Evolutionary conservation across 2,888 invertebrate genomes (phyloP), one percentile per base, ranked within the genome.

Genomic region (Caenorhabditis zanzibari): DNA sequence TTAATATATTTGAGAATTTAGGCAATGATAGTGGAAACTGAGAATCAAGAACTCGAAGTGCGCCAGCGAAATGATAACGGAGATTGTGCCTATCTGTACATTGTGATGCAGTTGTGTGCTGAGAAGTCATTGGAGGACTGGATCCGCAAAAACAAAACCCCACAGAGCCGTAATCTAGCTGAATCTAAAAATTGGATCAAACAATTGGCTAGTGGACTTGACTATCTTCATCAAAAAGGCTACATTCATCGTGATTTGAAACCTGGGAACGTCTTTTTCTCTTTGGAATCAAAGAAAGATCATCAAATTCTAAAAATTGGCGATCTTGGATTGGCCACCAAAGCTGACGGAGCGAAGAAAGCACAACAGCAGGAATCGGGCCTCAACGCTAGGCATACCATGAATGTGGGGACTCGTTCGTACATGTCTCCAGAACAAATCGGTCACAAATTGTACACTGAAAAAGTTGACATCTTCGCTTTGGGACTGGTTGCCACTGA

Each of bases 351-450:
- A 32, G 19, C 64, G 52, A 72, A 58, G 9, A 69, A 38, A 24
- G 41, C 69, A n/a, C 14, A 63, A 7, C 28, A 61, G 38, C 69
- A 54, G 38, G 35, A 58, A 47, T 54, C 59, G 12, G 71, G 69
- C 61, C 59, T 54, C 49, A 24, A 80, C n/a, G 58, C 52, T n/a
- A 68, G 85, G 68, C 93, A 93, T 86, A 93, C 93, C 7, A 92
- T 92, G 58, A 94, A 94, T 86, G 95, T 95, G 49, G 97, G 98
- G 28, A 99, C 99, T 0, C 95, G 96, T 86, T 94, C 98, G 1
- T 99, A 99, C 93, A 99, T 99, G 98, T 97, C 97, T 24, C 98
- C 98, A 0, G 98, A 99, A 92, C 98, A 98, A 82, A 88, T 90
- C 2, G 71, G 80, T 2, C 89, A 90, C 41, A 74, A 90, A 54